Percentiles rank a stretch among this genome's conserved stretches.
These are phyloP conservation scores for Temnothorax unifasciatus DNA, from an alignment of 2,888 invertebrate species.

Conservation along the genomic window DNA sequence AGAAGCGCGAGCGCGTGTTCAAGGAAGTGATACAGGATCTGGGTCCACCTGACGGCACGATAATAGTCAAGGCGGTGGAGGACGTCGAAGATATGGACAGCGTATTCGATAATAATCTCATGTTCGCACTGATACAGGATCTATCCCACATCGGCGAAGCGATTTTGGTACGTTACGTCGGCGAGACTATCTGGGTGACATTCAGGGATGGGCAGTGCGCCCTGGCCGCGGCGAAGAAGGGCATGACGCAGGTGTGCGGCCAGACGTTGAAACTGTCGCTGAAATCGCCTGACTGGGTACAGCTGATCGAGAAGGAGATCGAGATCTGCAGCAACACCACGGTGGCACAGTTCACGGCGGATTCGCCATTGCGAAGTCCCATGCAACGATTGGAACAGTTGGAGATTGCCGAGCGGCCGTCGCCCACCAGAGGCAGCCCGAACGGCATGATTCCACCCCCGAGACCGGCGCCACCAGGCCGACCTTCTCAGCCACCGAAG, in stretches of 20 bases:
- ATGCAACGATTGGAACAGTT: constrained; percentile 86
- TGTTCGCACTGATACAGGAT: constrained; percentile 93
- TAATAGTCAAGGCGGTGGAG: constrained; percentile 91
- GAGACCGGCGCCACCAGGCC: constrained; percentile 86
- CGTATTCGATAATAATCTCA: constrained; percentile 93
- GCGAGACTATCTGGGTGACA: constrained; percentile 96
- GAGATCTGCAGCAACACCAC: constrained; percentile 95
- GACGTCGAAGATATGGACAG: constrained; percentile 87
- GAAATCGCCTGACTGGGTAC: constrained; percentile 95
- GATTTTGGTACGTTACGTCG: constrained; percentile 96
- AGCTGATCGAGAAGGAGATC: constrained; percentile 93
- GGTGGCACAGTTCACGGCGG: constrained; percentile 89
- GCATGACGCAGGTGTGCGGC: constrained; percentile 89
- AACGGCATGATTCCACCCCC: constrained; percentile 87
- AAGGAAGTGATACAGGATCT: constrained; percentile 94
- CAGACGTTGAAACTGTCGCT: constrained; percentile 91
- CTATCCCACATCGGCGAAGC: constrained; percentile 95
- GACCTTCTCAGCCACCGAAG: constrained; percentile 82
- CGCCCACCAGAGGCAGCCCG: constrained; percentile 88
- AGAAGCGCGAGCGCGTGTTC: constrained; percentile 93
- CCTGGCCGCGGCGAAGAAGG: constrained; percentile 89
- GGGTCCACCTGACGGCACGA: constrained; percentile 98
- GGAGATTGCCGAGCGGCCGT: constrained; percentile 87
- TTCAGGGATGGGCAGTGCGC: constrained; percentile 97
- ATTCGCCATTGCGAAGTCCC: constrained; percentile 80